Percentiles rank a stretch among this genome's conserved stretches.
Evolutionary conservation across 2,888 invertebrate species (phyloP).

Genomic region (Matsumyia berberina): DNA sequence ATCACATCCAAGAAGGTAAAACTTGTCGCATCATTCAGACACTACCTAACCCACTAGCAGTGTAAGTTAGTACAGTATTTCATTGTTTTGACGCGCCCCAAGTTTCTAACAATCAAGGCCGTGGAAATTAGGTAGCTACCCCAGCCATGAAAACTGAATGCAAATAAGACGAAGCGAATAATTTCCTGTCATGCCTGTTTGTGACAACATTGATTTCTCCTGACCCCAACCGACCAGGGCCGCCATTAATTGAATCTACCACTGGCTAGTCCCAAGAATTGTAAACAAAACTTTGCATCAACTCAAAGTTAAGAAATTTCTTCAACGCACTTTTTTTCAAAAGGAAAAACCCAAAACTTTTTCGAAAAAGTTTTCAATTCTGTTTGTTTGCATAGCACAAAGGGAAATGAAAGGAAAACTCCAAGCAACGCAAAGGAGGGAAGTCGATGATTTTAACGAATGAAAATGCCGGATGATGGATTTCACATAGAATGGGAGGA

Average conservation of each 20-base stretch:
- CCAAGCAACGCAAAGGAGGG: slow-evolving; percentile 40
- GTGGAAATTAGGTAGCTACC: not conserved
- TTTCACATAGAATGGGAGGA: not conserved
- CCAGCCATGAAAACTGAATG: not conserved
- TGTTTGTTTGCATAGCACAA: slow-evolving; percentile 39
- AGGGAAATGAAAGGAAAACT: slow-evolving; percentile 43
- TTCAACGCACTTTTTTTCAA: slow-evolving; percentile 43
- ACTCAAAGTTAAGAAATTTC: slow-evolving; percentile 28
- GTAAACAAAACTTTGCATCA: slow-evolving; percentile 58
- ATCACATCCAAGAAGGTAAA: no score
- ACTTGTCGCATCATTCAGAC: no score
- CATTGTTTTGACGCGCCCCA: not conserved
- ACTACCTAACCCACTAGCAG: no score
- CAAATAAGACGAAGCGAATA: slow-evolving; percentile 14
- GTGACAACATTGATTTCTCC: slow-evolving; percentile 46
- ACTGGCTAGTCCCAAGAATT: slow-evolving; percentile 5
- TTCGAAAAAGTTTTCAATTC: slow-evolving; percentile 26
- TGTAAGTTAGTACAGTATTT: no score
- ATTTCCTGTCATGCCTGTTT: slow-evolving; percentile 48
- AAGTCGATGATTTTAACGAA: slow-evolving; percentile 16
- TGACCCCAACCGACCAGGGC: slow-evolving; percentile 42
- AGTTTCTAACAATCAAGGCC: no score
- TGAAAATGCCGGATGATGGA: slow-evolving; percentile 40
- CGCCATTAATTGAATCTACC: slow-evolving; percentile 56
- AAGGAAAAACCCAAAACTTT: slow-evolving; percentile 37